Evolutionary conservation across 1,140 invertebrate genomes (phyloP).

Genomic region (Hyles vespertilio): DNA sequence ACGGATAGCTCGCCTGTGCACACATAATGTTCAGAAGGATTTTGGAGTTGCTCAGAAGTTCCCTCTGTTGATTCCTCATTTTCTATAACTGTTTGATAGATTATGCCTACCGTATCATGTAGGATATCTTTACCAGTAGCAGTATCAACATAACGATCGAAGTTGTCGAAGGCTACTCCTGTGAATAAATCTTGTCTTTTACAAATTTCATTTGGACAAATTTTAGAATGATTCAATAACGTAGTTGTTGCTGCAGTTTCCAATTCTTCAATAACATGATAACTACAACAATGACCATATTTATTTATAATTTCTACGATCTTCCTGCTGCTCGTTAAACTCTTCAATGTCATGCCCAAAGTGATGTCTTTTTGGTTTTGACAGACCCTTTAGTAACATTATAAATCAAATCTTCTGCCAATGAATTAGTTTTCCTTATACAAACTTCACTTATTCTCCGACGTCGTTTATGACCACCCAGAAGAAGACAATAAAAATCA

Average conservation of each 20-base stretch:
- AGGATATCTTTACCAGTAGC: conserved; percentile 59
- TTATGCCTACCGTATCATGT: conserved; percentile 70
- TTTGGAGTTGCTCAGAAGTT: conserved; percentile 14
- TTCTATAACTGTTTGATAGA: conserved; percentile 38
- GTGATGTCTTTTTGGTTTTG: conserved; percentile 39
- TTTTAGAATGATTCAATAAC: conserved; percentile 10
- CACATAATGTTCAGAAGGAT: no score
- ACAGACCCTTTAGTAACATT: conserved; percentile 26
- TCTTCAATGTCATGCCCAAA: conserved; percentile 42
- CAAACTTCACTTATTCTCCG: neutral
- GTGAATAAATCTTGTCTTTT: conserved; percentile 27
- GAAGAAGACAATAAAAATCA: no score
- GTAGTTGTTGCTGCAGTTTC: conserved; percentile 44
- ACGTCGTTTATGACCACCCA: neutral
- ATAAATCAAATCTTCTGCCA: conserved; percentile 29
- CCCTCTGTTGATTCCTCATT: conserved; percentile 4
- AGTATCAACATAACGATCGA: conserved; percentile 63
- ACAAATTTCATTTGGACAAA: conserved; percentile 36
- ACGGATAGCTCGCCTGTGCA: neutral
- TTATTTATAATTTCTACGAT: conserved; percentile 32
- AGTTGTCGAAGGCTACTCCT: conserved; percentile 65
- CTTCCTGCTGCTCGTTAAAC: conserved; percentile 46
- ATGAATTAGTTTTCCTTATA: conserved; percentile 8
- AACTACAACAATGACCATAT: conserved; percentile 45
- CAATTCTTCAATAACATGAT: conserved; percentile 39